A percentile compares a stretch with the other conserved stretches of the same genome.
Evolutionary conservation across 2,797 vertebrate species (phyloP).

Genomic region (Clarias platycephalus): DNA sequence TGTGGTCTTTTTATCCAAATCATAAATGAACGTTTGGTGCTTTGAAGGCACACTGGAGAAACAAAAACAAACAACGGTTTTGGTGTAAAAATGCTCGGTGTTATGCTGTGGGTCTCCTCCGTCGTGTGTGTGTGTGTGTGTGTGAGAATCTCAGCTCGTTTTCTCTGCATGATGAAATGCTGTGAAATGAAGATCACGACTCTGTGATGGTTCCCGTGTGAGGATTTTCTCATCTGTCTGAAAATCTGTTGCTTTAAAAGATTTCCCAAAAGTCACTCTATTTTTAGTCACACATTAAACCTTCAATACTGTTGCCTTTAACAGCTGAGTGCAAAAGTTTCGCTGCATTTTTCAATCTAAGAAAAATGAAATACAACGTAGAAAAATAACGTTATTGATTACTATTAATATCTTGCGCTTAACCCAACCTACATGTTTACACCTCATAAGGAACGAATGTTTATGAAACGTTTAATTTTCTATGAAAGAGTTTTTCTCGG

Average conservation of each 20-base stretch:
- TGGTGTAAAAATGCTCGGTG: slow-evolving; percentile 41
- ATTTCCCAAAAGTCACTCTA: not conserved
- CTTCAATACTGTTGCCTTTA: not conserved
- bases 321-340: not conserved
- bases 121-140: slow-evolving; percentile 7
- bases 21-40: slow-evolving; percentile 64
- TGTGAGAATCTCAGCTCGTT: not conserved
- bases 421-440: no score
- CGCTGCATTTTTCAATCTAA: no score
- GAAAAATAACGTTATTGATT: not conserved
- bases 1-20: slow-evolving; percentile 66
- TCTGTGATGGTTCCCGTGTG: not conserved
- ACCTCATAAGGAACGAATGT: no score
- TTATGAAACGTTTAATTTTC: not conserved
- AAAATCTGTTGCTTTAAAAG: not conserved
- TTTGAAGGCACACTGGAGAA: slow-evolving; percentile 65
- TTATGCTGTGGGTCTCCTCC: slow-evolving; percentile 56
- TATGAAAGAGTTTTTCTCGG: no score
- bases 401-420: not conserved
- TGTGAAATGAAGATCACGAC: slow-evolving; percentile 7
- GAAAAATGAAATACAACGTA: not conserved
- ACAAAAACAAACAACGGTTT: slow-evolving; percentile 49
- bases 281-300: no score
- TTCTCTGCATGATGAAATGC: slow-evolving; percentile 29
- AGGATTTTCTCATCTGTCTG: not conserved